phyloP scores from a whole-genome alignment of 2,797 vertebrate species.

The Xiphophorus birchmanni region DNA sequence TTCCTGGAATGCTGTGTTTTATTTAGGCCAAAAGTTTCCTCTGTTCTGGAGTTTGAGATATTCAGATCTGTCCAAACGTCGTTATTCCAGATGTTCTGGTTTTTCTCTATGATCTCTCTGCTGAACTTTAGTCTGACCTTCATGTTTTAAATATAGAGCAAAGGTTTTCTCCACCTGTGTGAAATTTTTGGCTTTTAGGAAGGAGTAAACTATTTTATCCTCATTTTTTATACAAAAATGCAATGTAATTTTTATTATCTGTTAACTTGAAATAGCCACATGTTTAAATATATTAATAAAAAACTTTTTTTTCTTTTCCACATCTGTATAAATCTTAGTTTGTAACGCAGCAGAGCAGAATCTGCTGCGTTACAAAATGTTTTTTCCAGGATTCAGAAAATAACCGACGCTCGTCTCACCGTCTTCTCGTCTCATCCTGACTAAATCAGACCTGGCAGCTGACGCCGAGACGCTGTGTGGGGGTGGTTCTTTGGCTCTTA shows the following conservation, averaged over 20 bases:
- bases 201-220: not conserved
- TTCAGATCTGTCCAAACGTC: not conserved
- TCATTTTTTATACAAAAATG: not conserved
- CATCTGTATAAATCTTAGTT: not conserved
- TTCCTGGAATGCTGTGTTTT: not conserved
- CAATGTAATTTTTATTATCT: not conserved
- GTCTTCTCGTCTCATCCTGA: slow-evolving; percentile 18
- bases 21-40: not conserved
- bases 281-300: too few species aligned
- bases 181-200: not conserved
- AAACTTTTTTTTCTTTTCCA: not conserved
- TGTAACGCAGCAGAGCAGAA: not conserved
- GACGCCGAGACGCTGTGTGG: slow-evolving; percentile 13
- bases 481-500: slow-evolving; percentile 21
- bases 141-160: not conserved
- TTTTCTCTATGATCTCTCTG: not conserved
- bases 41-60: not conserved
- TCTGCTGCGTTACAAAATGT: not conserved
- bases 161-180: not conserved
- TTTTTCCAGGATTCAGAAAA: slow-evolving; percentile 17
- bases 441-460: slow-evolving; percentile 34
- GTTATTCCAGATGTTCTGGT: not conserved
- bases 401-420: slow-evolving; percentile 15
- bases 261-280: too few species aligned
- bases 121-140: not conserved